phyloP scores from a whole-genome alignment of 2,888 invertebrate genomes.

The Conops quadrifasciatus region DNA sequence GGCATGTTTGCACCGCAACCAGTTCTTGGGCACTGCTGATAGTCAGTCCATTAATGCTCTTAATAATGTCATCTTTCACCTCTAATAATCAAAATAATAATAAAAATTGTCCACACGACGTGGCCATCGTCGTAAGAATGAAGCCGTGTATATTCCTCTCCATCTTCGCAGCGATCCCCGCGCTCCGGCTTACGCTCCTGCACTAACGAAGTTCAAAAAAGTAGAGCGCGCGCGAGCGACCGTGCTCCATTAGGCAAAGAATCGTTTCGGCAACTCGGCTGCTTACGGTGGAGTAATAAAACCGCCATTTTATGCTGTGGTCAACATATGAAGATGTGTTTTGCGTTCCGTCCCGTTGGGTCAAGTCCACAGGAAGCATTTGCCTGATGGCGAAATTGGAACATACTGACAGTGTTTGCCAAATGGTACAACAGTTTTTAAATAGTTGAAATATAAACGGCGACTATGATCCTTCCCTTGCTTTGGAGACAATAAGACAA shows the following conservation, averaged over 20 bases:
- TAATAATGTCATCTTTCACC: conserved; percentile 53
- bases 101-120: conserved; percentile 44
- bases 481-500: too few relatives aligned
- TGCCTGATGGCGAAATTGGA: background rate
- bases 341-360: background rate
- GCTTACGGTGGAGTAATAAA: background rate
- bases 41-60: conserved; percentile 45
- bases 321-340: background rate
- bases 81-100: conserved; percentile 53
- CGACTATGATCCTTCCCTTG: too few relatives aligned
- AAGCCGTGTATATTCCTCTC: background rate
- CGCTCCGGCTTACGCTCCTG: background rate
- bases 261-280: background rate
- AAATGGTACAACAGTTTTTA: background rate
- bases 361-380: background rate
- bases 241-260: background rate
- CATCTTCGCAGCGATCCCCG: background rate
- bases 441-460: too few relatives aligned
- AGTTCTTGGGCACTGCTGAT: background rate
- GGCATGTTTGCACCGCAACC: background rate
- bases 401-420: background rate
- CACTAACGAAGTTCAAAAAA: background rate
- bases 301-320: background rate
- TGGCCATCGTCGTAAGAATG: background rate
- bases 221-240: background rate